Base-by-base conservation (phyloP, 2,888 invertebrate species). In the Volucella inanis region DNA sequence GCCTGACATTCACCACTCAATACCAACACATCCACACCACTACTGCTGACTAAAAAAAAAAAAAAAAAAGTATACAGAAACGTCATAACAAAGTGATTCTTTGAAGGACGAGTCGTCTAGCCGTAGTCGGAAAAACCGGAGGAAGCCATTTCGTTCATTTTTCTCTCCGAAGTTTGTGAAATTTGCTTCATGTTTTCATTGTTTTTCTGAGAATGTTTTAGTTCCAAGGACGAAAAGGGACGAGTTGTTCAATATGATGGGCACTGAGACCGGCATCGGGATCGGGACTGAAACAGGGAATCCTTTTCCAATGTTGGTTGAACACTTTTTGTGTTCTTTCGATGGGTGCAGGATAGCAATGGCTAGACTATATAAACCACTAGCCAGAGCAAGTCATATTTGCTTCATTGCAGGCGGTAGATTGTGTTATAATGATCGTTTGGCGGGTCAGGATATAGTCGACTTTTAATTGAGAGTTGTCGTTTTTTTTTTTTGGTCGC, bases 41-140 rank as follows among this genome's bases (percentile, higher is more conserved):
- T 6, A 31, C 31, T 31, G 0, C 31, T 31, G 31, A 31, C 31
- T 3, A 31, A 31, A 31, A 31, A 0, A 6, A 31, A 31, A 47
- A 54, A 39, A 68, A 67, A 47, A 62, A 50, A 18, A 43, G 45
- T 67, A 67, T 45, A 49, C 41, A 82, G 67, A 80, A 67, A 31
- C 77, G 61, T 77, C 77, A 82, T 72, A 77, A 71, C 77, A 77
- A 77, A 82, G 72, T 77, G 77, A 82, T 67, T 67, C 65, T 62
- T 54, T 77, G 77, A 82, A 77, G 77, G 77, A 82, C 77, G 47
- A 52, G 62, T 22, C 75, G 81, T 77, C 76, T 82, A 71, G 76
- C 82, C 82, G 12, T 38, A 59, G 47, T 61, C 49, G 65, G 54
- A 65, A 47, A 8, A n/a, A 45, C 15, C 50, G 38, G 43, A 45